These are phyloP conservation scores for Halcyon malimbica DNA, from an alignment of 2,113 vertebrate genomes.

Conservation along the genomic window DNA sequence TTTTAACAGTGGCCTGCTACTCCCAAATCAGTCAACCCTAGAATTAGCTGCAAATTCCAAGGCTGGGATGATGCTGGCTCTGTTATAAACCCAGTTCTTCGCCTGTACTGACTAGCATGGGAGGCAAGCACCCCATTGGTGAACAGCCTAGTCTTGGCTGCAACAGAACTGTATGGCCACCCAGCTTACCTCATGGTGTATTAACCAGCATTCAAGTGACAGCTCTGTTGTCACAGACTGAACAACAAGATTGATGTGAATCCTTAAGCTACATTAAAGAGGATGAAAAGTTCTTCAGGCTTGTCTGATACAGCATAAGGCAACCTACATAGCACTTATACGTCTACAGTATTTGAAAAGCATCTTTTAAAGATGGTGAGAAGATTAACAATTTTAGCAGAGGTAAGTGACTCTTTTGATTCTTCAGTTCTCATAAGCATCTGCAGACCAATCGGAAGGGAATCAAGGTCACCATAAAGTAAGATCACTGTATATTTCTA, in stretches of 20 bases:
- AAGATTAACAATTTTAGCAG: not conserved
- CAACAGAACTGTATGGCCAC: not conserved
- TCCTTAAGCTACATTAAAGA: not conserved
- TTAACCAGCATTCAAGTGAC: not conserved
- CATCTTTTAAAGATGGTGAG: not conserved
- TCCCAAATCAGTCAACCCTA: not conserved
- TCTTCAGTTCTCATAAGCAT: not conserved
- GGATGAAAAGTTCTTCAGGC: not conserved
- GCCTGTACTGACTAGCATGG: rapidly evolving
- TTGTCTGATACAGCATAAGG: not conserved
- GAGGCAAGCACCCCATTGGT: rapidly evolving
- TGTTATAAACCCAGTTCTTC: not conserved
- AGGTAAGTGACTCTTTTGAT: not conserved
- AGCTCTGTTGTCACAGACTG: not conserved
- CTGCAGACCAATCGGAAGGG: not conserved
- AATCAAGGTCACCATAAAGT: not conserved
- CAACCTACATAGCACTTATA: not conserved
- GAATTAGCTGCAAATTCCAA: not conserved
- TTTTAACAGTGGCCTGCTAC: not conserved
- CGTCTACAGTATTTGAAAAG: not conserved
- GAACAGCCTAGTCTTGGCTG: not conserved
- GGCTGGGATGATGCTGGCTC: not conserved
- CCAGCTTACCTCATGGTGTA: not conserved
- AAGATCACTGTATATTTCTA: not conserved
- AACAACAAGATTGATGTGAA: not conserved